A percentile compares a stretch with the other conserved stretches of the same genome.
Evolutionary conservation across 2,113 vertebrate species (phyloP).

Genomic region (Passer montanus): DNA sequence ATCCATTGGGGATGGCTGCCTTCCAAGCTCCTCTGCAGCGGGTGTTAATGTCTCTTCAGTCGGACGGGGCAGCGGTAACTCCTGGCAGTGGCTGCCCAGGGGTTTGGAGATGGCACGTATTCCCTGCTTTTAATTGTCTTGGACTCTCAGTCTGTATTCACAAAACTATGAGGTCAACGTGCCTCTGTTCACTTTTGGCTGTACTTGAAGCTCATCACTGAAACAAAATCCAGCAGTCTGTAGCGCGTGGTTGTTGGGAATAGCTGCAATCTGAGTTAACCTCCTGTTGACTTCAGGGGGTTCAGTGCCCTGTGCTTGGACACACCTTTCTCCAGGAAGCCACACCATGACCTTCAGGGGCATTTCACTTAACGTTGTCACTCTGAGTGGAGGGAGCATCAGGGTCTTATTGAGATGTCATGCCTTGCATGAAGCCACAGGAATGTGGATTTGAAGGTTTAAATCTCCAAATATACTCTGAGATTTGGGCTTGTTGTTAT

Average conservation of each 20-base stretch:
- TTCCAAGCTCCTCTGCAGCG: constrained; percentile 1
- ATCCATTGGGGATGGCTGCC: constrained; percentile 19
- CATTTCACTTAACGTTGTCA: fast-evolving
- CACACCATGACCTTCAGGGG: background rate
- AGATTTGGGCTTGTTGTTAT: background rate
- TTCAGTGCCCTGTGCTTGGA: fast-evolving
- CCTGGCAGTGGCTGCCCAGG: background rate
- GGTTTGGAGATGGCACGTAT: background rate
- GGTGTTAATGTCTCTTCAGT: background rate
- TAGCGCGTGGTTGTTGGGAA: background rate
- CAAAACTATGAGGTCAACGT: constrained; percentile 53
- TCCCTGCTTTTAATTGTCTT: constrained; percentile 60
- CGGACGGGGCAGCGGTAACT: background rate
- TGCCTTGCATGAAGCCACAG: background rate
- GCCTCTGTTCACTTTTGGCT: constrained; percentile 41
- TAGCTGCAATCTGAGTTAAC: background rate
- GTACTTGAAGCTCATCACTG: constrained; percentile 50
- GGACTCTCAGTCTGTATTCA: background rate
- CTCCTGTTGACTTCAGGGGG: background rate
- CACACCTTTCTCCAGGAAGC: background rate
- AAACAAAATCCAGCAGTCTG: constrained; percentile 10
- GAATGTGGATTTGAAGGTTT: background rate
- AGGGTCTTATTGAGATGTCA: background rate
- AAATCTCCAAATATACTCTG: background rate
- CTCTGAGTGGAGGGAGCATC: background rate